These are phyloP conservation scores for Macrochelys suwanniensis DNA, from an alignment of 2,797 vertebrate genomes.

Conservation along the genomic window DNA sequence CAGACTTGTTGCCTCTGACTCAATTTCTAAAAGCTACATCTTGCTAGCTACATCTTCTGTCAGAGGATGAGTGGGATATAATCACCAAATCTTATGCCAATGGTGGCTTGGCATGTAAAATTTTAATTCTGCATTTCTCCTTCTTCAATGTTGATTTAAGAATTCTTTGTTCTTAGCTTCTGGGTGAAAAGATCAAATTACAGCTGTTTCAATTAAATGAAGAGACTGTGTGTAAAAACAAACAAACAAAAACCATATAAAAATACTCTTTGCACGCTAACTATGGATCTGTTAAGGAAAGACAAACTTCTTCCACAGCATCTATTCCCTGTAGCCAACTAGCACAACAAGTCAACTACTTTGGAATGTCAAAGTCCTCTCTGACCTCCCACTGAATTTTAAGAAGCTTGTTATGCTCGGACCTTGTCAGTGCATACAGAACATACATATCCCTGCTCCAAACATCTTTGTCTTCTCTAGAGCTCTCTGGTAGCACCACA, in stretches of 20 bases:
- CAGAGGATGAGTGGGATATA: neutral
- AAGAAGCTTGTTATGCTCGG: neutral
- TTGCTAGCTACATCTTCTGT: neutral
- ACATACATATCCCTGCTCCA: neutral
- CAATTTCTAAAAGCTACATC: neutral
- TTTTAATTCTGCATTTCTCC: neutral
- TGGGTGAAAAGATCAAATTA: neutral
- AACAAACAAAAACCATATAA: neutral
- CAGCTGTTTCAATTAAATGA: neutral
- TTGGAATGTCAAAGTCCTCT: neutral
- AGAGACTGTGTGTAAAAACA: too few species aligned
- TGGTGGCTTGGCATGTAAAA: neutral
- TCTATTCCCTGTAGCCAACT: neutral
- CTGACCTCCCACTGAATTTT: neutral
- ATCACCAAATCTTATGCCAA: neutral
- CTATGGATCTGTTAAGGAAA: neutral
- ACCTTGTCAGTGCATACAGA: neutral
- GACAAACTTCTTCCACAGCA: neutral
- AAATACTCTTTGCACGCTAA: neutral
- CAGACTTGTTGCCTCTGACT: conserved; percentile 1
- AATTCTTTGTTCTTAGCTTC: neutral
- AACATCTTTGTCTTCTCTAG: neutral
- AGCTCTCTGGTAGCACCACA: neutral
- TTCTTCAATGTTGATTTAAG: neutral
- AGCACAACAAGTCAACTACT: neutral